These are phyloP conservation scores for Drosophila quadrilineata DNA, from an alignment of 1,140 invertebrate species.

Conservation along the genomic window DNA sequence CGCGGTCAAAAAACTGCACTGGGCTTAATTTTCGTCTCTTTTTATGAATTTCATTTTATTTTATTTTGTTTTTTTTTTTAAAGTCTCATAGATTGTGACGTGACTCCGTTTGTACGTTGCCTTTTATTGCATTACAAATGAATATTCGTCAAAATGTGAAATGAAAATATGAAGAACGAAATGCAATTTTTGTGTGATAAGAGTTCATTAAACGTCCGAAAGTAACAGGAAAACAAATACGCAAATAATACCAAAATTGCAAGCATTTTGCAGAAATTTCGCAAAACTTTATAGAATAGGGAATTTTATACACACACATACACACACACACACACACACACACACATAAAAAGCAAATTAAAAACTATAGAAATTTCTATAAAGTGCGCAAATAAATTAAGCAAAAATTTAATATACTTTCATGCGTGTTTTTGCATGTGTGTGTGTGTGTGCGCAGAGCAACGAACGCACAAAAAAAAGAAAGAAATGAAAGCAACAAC, in stretches of 20 bases:
- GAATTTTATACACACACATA: no score
- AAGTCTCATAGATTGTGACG: conserved; percentile 14
- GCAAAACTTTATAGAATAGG: no score
- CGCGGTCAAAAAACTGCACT: conserved; percentile 15
- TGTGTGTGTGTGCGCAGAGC: conserved; percentile 29
- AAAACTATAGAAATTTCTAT: conserved; percentile 35
- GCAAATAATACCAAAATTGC: conserved; percentile 4
- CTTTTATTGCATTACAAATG: conserved; percentile 48
- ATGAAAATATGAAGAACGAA: conserved; percentile 35
- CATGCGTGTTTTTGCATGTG: conserved; percentile 26
- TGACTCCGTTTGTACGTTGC: conserved; percentile 31
- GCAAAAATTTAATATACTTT: conserved; percentile 16
- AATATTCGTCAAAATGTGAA: conserved; percentile 32
- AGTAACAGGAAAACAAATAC: conserved; percentile 14
- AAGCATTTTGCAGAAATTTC: neutral
- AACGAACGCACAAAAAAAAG: conserved; percentile 37
- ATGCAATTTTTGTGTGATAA: conserved; percentile 36
- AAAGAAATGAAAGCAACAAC: conserved; percentile 43
- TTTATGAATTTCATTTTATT: neutral
- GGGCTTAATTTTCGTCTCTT: neutral
- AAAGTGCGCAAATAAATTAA: conserved; percentile 26
- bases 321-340: no score
- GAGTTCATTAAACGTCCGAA: conserved; percentile 63
- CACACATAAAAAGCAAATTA: conserved; percentile 3
- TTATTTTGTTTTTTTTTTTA: conserved; percentile 1